Percentiles rank a stretch among this genome's conserved stretches.
These are phyloP conservation scores for Platysternon megacephalum DNA, from an alignment of 2,113 vertebrate genomes.

Conservation along the genomic window DNA sequence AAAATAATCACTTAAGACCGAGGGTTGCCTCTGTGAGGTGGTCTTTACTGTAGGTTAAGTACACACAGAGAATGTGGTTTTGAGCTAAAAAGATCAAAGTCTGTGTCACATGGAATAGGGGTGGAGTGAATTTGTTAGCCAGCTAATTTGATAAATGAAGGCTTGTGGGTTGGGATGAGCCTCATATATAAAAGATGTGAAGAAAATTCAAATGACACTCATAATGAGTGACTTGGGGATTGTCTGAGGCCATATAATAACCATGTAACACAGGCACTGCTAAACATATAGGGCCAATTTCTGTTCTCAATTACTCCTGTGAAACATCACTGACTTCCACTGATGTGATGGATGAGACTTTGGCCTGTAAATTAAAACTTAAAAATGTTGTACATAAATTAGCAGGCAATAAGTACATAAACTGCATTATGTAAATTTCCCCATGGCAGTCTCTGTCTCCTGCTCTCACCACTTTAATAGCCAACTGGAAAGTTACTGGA, in stretches of 20 bases:
- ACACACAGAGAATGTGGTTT: not conserved
- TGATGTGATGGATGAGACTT: not conserved
- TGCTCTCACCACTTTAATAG: not conserved
- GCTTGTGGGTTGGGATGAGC: not conserved
- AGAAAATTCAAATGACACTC: not conserved
- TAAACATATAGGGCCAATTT: not conserved
- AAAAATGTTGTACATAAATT: not conserved
- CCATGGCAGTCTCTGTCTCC: not conserved
- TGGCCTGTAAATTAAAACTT: not conserved
- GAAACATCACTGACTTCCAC: not conserved
- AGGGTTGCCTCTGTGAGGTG: not conserved
- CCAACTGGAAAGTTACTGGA: constrained; percentile 25
- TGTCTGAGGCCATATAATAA: not conserved
- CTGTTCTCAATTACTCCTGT: not conserved
- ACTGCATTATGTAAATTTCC: not conserved
- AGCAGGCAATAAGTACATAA: not conserved
- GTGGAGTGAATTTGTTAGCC: not conserved
- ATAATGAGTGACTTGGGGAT: not conserved
- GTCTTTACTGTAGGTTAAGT: not conserved
- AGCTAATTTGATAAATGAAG: not conserved
- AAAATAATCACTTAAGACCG: not conserved
- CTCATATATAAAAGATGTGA: not conserved
- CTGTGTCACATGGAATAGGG: not conserved
- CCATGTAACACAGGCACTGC: not conserved
- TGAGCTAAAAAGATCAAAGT: not conserved